phyloP scores from a whole-genome alignment of 2,113 vertebrate species.

The Amphiprion ocellaris region DNA sequence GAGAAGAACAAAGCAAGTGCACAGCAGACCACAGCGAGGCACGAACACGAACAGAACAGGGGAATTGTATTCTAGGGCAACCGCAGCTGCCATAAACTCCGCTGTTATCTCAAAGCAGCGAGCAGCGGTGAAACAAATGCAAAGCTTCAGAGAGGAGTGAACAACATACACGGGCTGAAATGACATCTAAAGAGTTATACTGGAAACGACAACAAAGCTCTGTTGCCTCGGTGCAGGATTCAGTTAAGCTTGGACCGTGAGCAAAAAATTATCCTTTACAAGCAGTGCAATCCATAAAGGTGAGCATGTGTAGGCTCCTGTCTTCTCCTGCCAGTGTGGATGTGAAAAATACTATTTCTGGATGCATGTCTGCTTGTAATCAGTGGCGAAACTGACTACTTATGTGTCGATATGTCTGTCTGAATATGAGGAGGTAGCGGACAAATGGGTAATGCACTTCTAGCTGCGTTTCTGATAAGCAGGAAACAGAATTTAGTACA shows the following conservation, averaged over 20 bases:
- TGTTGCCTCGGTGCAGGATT: slow-evolving; percentile 41
- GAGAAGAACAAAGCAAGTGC: slow-evolving; percentile 16
- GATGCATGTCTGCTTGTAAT: slow-evolving; percentile 9
- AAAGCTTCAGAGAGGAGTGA: slow-evolving; percentile 34
- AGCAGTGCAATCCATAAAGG: slow-evolving; percentile 3
- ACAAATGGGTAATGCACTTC: background rate
- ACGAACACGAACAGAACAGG: slow-evolving; percentile 29
- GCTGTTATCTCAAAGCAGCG: slow-evolving; percentile 44
- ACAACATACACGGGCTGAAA: slow-evolving; percentile 49
- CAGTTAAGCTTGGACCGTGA: slow-evolving; percentile 31
- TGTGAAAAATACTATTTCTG: background rate
- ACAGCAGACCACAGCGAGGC: slow-evolving; percentile 16
- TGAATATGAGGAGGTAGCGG: too few species aligned
- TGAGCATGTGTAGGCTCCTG: slow-evolving; percentile 8
- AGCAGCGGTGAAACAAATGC: slow-evolving; percentile 58
- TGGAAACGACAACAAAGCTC: slow-evolving; percentile 56
- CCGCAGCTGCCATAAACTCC: slow-evolving; percentile 43
- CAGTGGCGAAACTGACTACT: background rate
- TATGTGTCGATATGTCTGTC: too few species aligned
- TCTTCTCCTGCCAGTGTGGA: background rate
- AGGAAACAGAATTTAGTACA: slow-evolving; percentile 10
- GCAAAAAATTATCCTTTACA: slow-evolving; percentile 10
- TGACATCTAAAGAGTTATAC: slow-evolving; percentile 51
- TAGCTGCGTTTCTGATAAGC: slow-evolving; percentile 9
- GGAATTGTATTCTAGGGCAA: slow-evolving; percentile 45